Evolutionary conservation across 2,797 vertebrate genomes (phyloP).

Genomic region (Platalea minor): DNA sequence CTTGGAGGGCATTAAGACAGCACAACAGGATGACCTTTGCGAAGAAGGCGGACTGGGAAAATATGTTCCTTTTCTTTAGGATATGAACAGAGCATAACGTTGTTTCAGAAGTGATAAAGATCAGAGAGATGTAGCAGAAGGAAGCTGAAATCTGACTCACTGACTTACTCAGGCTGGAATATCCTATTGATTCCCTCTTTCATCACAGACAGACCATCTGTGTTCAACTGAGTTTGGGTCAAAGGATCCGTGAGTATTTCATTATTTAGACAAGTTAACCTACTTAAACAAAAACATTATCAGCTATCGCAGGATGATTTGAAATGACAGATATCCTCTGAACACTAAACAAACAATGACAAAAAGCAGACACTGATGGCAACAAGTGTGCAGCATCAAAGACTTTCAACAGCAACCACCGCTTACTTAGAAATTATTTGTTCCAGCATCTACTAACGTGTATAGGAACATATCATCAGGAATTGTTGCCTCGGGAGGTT

Average conservation of each 20-base stretch:
- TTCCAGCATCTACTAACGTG: neutral
- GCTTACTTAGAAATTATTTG: neutral
- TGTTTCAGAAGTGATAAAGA: constrained; percentile 31
- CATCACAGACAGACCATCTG: constrained; percentile 30
- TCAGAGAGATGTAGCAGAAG: neutral
- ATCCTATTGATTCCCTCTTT: constrained; percentile 49
- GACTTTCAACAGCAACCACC: neutral
- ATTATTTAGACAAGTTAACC: constrained; percentile 33
- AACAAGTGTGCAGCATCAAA: neutral
- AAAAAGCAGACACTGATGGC: neutral
- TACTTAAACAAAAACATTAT: neutral
- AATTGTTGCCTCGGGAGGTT: neutral
- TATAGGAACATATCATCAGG: neutral
- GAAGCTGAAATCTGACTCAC: constrained; percentile 43
- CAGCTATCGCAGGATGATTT: neutral
- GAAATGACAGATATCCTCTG: neutral
- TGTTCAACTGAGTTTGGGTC: constrained; percentile 11
- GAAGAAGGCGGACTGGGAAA: neutral
- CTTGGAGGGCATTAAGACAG: neutral
- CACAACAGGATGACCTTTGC: neutral
- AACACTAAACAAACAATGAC: neutral
- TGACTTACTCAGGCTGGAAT: constrained; percentile 35
- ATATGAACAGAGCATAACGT: neutral
- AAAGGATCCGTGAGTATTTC: constrained; percentile 3
- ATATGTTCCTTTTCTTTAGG: neutral